Evolutionary conservation across 2,888 invertebrate genomes (phyloP).

Genomic region (Ophion ventricosus): DNA sequence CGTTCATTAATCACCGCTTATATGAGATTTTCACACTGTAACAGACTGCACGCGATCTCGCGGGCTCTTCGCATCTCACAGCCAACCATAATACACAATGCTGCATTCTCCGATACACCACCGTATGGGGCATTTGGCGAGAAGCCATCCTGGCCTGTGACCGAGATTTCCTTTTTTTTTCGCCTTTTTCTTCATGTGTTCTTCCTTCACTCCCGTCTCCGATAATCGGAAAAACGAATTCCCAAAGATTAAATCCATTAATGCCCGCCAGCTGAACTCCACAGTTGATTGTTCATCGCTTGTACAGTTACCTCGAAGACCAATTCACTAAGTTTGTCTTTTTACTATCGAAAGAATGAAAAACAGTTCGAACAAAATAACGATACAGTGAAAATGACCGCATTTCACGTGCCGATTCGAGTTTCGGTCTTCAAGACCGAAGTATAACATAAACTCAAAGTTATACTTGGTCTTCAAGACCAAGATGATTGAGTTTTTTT

Average conservation of each 20-base stretch:
- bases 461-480: no score
- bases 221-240: not conserved
- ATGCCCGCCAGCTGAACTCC: not conserved
- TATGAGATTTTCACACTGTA: slow-evolving; percentile 68
- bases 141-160: not conserved
- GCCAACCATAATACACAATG: slow-evolving; percentile 29
- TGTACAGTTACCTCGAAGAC: not conserved
- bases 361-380: not conserved
- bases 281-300: not conserved
- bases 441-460: no score
- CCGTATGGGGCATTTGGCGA: slow-evolving; percentile 6
- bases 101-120: slow-evolving; percentile 15
- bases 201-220: not conserved
- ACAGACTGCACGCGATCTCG: slow-evolving; percentile 47
- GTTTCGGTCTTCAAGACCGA: not conserved
- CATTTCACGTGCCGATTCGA: not conserved
- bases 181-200: not conserved
- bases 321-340: not conserved
- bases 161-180: not conserved
- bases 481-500: no score
- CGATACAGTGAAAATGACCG: not conserved
- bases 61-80: slow-evolving; percentile 22
- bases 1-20: slow-evolving; percentile 77
- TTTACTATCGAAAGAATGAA: not conserved
- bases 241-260: not conserved